Percentiles rank a stretch among this genome's conserved stretches.
These are phyloP conservation scores for Ophonus ardosiacus DNA, from an alignment of 2,888 invertebrate species.

Conservation along the genomic window DNA sequence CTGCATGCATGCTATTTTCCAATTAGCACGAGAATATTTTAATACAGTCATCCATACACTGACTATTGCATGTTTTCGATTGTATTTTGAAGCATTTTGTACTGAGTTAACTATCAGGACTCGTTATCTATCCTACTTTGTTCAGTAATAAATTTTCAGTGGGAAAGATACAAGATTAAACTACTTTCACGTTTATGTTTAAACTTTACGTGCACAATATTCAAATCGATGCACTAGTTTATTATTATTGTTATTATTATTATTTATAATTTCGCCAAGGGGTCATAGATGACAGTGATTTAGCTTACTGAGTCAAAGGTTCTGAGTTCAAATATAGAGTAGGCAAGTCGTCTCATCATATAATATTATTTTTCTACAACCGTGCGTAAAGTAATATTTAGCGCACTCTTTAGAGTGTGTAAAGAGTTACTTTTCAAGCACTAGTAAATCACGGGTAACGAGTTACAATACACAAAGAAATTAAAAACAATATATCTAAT, in stretches of 20 bases:
- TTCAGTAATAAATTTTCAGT: not conserved
- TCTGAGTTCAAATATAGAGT: no score
- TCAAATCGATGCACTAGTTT: not conserved
- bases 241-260: not conserved
- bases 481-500: no score
- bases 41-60: conserved; percentile 45
- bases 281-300: no score
- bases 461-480: no score
- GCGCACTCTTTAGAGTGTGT: no score
- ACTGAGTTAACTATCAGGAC: not conserved
- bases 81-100: conserved; percentile 46
- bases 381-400: no score
- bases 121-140: conserved; percentile 18
- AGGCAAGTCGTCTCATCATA: no score
- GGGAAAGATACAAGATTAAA: not conserved
- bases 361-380: no score
- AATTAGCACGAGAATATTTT: conserved; percentile 35
- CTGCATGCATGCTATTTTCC: conserved; percentile 48
- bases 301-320: no score
- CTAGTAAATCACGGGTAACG: no score
- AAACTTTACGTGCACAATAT: not conserved
- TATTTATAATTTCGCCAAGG: no score
- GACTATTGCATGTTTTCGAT: conserved; percentile 45
- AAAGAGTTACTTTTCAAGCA: no score
- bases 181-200: not conserved